Percentiles rank a stretch among this genome's conserved stretches.
phyloP scores from a whole-genome alignment of 2,888 invertebrate species.

The Tupiocoris notatus region DNA sequence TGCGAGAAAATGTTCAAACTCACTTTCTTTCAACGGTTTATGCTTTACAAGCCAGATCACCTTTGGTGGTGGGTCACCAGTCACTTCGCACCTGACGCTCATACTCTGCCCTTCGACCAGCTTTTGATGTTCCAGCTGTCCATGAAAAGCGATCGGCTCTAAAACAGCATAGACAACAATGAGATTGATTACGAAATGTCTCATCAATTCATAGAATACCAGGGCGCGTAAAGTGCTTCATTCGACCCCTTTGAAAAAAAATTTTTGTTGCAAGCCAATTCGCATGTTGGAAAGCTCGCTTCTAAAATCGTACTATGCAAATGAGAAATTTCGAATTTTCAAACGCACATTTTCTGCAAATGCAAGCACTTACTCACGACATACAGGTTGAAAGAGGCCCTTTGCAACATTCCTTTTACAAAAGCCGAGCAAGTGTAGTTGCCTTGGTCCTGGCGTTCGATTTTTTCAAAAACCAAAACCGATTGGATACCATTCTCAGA shows the following conservation, averaged over 20 bases:
- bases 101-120: conserved; percentile 43
- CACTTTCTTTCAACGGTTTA: conserved; percentile 29
- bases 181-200: no score
- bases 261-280: no score
- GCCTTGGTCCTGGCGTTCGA: conserved; percentile 40
- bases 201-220: no score
- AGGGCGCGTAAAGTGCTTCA: no score
- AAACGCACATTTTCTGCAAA: not conserved
- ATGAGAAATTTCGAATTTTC: no score
- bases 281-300: no score
- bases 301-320: no score
- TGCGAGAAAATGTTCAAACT: not conserved
- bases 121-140: conserved; percentile 40
- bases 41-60: conserved; percentile 46
- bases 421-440: conserved; percentile 35
- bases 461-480: conserved; percentile 41
- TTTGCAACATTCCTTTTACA: conserved; percentile 27
- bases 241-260: no score
- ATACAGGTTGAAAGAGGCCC: conserved; percentile 40
- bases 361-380: conserved; percentile 44
- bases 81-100: conserved; percentile 46
- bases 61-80: conserved; percentile 45
- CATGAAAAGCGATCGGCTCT: conserved; percentile 44
- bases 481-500: conserved; percentile 19
- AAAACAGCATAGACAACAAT: conserved; percentile 12